A percentile compares a stretch with the other conserved stretches of the same genome.
Conservation (phyloP, 2,113 vertebrate species). For the Piprites chloris region DNA sequence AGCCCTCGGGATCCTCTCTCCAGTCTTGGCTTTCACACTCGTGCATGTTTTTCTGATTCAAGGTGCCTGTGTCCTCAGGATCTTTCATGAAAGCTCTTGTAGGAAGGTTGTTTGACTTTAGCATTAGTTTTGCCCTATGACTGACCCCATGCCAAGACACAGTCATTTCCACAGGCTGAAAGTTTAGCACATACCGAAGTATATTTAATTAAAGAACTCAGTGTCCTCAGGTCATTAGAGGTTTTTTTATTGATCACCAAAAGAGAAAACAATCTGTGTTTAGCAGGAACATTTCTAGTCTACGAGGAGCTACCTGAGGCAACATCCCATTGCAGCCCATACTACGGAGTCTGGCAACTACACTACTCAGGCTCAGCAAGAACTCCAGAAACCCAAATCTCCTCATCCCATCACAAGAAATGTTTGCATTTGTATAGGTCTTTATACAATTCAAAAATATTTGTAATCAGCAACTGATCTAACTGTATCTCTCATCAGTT, state of each 20-base stretch:
- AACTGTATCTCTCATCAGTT: not conserved
- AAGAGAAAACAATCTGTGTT: not conserved
- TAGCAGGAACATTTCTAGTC: not conserved
- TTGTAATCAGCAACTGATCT: not conserved
- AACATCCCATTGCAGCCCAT: not conserved
- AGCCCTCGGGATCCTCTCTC: fast-evolving
- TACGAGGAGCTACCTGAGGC: not conserved
- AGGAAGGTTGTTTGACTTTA: not conserved
- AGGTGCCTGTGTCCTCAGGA: not conserved
- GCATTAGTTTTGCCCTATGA: not conserved
- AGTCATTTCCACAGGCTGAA: not conserved
- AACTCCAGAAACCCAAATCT: not conserved
- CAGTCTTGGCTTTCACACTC: not conserved
- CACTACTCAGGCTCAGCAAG: not conserved
- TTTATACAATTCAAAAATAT: not conserved
- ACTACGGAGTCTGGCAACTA: not conserved
- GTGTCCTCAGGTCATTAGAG: not conserved
- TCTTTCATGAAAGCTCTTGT: not conserved
- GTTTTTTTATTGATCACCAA: not conserved
- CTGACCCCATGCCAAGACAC: not conserved
- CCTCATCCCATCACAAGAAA: not conserved
- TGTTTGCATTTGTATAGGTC: not conserved
- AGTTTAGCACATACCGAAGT: not conserved
- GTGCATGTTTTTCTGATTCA: not conserved
- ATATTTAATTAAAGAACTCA: not conserved